Percentiles rank a stretch among this genome's conserved stretches.
phyloP scores from a whole-genome alignment of 2,113 vertebrate species.

The Hemichromis elongatus region DNA sequence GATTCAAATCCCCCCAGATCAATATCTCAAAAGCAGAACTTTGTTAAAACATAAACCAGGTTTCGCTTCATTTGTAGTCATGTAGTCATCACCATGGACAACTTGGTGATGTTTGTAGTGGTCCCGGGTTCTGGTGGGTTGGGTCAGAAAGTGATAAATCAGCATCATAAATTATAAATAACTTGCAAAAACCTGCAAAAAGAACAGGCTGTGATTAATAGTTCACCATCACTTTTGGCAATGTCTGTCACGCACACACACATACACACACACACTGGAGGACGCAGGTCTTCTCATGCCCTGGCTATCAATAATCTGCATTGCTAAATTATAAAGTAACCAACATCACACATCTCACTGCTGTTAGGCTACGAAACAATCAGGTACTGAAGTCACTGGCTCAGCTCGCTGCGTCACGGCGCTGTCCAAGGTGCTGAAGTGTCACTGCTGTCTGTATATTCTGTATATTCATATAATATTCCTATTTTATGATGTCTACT shows the following conservation, averaged over 20 bases:
- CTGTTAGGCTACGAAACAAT: background rate
- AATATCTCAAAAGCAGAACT: background rate
- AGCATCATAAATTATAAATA: background rate
- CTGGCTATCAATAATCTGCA: background rate
- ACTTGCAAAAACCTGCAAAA: background rate
- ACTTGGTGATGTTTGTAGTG: background rate
- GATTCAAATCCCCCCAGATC: background rate
- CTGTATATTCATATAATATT: background rate
- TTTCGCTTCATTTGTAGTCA: background rate
- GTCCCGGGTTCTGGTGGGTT: background rate
- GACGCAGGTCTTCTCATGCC: background rate
- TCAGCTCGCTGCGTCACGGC: background rate
- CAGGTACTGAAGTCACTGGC: background rate
- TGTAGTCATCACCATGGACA: background rate
- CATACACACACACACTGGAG: background rate
- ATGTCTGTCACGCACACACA: background rate
- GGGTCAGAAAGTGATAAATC: background rate
- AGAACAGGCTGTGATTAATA: background rate
- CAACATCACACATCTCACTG: background rate
- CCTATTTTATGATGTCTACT: background rate
- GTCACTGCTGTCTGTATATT: background rate
- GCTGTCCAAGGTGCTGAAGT: background rate
- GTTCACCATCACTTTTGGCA: background rate
- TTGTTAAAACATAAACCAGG: background rate
- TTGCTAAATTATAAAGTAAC: background rate